Conservation (phyloP, 2,113 vertebrate genomes). For the Syrrhaptes paradoxus region DNA sequence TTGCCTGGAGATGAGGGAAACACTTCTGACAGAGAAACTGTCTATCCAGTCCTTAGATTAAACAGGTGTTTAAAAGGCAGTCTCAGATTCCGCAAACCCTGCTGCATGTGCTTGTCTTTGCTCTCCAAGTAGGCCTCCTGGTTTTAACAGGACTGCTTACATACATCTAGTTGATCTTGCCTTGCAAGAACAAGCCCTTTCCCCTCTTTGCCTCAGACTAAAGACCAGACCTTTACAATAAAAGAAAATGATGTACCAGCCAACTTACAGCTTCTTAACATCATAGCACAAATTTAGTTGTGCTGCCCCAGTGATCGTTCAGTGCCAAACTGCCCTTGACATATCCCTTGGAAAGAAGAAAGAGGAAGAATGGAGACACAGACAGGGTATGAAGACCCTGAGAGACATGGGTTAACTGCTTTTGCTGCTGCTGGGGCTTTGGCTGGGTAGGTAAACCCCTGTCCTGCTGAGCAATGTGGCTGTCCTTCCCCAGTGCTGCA, state of each 20-base stretch:
- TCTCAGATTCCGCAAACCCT: not conserved
- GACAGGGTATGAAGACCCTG: not conserved
- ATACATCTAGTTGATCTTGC: not conserved
- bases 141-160: not conserved
- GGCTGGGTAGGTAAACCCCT: not conserved
- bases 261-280: not conserved
- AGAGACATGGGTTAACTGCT: not conserved
- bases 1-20: not conserved
- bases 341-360: not conserved
- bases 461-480: not conserved
- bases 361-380: not conserved
- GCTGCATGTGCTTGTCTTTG: not conserved
- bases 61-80: not conserved
- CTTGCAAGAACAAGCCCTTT: not conserved
- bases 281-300: not conserved
- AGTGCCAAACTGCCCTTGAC: not conserved
- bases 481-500: not conserved
- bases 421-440: not conserved
- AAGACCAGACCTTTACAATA: not conserved
- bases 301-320: not conserved
- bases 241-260: not conserved
- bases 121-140: not conserved
- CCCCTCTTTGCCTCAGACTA: not conserved
- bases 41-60: not conserved
- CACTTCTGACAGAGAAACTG: not conserved